A percentile compares a stretch with the other conserved stretches of the same genome.
phyloP scores from a whole-genome alignment of 2,888 invertebrate species.

The Steinernema carpocapsae region DNA sequence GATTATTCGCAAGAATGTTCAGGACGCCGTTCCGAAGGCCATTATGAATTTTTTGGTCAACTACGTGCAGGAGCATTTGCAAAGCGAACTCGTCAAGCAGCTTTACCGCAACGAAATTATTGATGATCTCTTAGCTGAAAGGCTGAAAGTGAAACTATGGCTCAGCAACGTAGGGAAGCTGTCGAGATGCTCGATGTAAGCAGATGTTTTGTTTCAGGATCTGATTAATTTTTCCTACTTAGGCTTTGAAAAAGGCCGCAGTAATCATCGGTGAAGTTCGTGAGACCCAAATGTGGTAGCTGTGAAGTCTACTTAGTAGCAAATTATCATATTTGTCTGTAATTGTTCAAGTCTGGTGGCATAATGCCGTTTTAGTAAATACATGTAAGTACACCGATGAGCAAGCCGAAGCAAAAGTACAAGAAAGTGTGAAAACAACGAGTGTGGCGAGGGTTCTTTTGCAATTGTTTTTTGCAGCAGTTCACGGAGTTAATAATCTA shows the following conservation, averaged over 20 bases:
- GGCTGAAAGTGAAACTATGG: constrained; percentile 97
- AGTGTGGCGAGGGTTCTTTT: too few relatives aligned
- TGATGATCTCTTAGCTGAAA: constrained; percentile 86
- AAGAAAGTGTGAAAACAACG: too few relatives aligned
- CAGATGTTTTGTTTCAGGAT: too few relatives aligned
- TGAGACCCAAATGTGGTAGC: constrained; percentile 96
- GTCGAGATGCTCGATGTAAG: constrained; percentile 94
- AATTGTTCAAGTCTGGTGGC: neutral
- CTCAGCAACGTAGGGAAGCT: constrained; percentile 91
- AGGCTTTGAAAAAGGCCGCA: constrained; percentile 94
- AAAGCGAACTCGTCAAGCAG: constrained; percentile 96
- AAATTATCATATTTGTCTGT: neutral
- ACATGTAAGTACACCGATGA: too few relatives aligned
- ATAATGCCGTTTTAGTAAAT: too few relatives aligned
- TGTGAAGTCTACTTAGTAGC: neutral
- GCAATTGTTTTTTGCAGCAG: too few relatives aligned
- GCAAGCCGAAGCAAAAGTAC: too few relatives aligned
- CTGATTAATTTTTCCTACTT: constrained; percentile 69
- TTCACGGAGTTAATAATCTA: too few relatives aligned
- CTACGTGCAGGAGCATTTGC: constrained; percentile 87
- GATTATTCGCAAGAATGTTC: constrained; percentile 97
- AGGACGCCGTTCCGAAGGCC: constrained; percentile 97
- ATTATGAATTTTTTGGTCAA: constrained; percentile 99
- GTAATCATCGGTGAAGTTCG: constrained; percentile 98
- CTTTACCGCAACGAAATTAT: constrained; percentile 95